phyloP scores from a whole-genome alignment of 2,888 invertebrate genomes.

The Cheilosia vulpina region DNA sequence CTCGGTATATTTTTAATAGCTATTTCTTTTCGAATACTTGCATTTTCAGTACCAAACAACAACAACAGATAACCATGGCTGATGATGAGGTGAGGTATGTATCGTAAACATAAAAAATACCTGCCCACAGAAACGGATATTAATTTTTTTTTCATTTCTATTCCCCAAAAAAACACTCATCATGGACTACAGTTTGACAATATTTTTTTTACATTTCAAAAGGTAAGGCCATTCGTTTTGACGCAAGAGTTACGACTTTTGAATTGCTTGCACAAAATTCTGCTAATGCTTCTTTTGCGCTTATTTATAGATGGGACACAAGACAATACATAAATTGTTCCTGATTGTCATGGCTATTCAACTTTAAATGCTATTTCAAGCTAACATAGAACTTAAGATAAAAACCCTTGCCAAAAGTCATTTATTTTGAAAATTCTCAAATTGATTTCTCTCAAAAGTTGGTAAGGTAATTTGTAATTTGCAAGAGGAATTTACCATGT shows the following conservation, averaged over 20 bases:
- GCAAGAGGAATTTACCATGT: slow-evolving; percentile 1
- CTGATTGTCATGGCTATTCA: slow-evolving; percentile 65
- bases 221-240: slow-evolving; percentile 62
- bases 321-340: slow-evolving; percentile 71
- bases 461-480: background rate
- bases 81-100: slow-evolving; percentile 97
- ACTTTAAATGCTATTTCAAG: slow-evolving; percentile 47
- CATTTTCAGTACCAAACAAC: slow-evolving; percentile 76
- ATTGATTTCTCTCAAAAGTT: background rate
- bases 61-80: slow-evolving; percentile 88
- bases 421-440: slow-evolving; percentile 47
- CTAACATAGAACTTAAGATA: slow-evolving; percentile 35
- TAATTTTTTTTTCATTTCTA: slow-evolving; percentile 23
- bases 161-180: slow-evolving; percentile 5
- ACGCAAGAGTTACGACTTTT: slow-evolving; percentile 14
- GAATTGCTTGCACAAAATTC: slow-evolving; percentile 50
- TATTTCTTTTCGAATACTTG: slow-evolving; percentile 48
- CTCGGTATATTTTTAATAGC: slow-evolving; percentile 3
- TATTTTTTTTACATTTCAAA: slow-evolving; percentile 26
- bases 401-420: slow-evolving; percentile 49
- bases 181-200: slow-evolving; percentile 49
- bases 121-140: background rate
- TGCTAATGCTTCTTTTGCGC: slow-evolving; percentile 63
- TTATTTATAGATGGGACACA: slow-evolving; percentile 71
- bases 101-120: slow-evolving; percentile 76